Evolutionary conservation across 2,797 vertebrate genomes (phyloP).

Genomic region (Coregonus suidteri): DNA sequence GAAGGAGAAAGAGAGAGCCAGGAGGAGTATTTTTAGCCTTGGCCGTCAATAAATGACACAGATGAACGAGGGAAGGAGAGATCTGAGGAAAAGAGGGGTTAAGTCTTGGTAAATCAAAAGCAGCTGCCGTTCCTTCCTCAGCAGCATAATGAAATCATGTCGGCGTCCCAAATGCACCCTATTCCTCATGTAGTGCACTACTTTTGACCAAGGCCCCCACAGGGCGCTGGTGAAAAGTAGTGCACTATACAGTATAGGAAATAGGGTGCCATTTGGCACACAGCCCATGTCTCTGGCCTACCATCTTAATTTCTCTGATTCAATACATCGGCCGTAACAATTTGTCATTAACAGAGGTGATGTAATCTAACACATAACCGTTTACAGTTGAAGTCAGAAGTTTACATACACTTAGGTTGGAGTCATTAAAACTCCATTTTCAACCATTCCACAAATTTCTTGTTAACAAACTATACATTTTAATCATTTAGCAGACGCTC

Average conservation of each 20-base stretch:
- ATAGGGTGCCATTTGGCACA: too few relatives aligned
- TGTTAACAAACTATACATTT: too few relatives aligned
- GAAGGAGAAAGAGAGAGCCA: not conserved
- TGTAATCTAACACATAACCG: not conserved
- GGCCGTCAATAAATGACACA: constrained; percentile 8
- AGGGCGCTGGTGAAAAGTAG: too few relatives aligned
- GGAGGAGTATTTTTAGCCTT: constrained; percentile 26
- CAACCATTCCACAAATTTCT: too few relatives aligned
- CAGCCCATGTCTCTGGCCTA: not conserved
- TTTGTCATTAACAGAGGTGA: not conserved
- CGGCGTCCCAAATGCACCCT: too few relatives aligned
- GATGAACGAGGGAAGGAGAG: not conserved
- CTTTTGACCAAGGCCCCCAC: too few relatives aligned
- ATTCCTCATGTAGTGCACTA: too few relatives aligned
- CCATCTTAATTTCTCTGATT: not conserved
- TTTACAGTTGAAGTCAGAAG: not conserved
- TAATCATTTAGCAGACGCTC: too few relatives aligned
- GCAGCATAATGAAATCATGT: not conserved
- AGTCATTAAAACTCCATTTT: too few relatives aligned
- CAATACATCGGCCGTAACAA: not conserved
- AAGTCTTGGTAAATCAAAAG: not conserved
- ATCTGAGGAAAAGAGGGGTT: not conserved
- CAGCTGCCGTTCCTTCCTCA: not conserved
- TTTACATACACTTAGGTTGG: too few relatives aligned
- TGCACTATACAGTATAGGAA: too few relatives aligned